Conservation (phyloP, 2,888 invertebrate genomes). For the Coleophora deauratella region DNA sequence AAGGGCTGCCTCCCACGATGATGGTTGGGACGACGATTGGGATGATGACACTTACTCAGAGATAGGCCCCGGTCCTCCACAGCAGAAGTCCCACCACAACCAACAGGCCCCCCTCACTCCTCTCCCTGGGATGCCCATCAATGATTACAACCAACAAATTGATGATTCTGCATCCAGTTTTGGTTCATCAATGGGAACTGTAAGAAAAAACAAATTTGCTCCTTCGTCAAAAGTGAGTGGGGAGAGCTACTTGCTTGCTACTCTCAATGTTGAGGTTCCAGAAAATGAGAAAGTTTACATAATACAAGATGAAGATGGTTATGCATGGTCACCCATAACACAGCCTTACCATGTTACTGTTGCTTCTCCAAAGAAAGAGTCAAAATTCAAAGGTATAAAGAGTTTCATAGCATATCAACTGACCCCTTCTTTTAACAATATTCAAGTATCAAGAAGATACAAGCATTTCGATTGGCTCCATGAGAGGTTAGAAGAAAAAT, state of each 20-base stretch:
- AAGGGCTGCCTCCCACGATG: conserved; percentile 69
- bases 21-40: conserved; percentile 91
- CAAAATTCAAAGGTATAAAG: conserved; percentile 97
- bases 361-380: conserved; percentile 97
- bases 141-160: conserved; percentile 56
- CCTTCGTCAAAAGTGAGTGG: conserved; percentile 92
- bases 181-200: conserved; percentile 75
- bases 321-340: conserved; percentile 83
- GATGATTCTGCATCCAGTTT: conserved; percentile 73
- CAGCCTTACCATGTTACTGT: conserved; percentile 89
- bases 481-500: conserved; percentile 94
- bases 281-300: conserved; percentile 83
- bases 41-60: conserved; percentile 88
- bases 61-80: conserved; percentile 75
- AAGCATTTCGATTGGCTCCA: conserved; percentile 99
- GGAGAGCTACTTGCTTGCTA: conserved; percentile 90
- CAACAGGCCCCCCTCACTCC: conserved; percentile 53
- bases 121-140: conserved; percentile 68
- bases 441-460: conserved; percentile 94
- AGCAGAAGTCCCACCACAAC: conserved; percentile 48
- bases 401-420: conserved; percentile 98
- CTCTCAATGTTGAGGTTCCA: conserved; percentile 79
- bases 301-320: conserved; percentile 81
- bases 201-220: conserved; percentile 87
- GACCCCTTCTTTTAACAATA: conserved; percentile 94